Evolutionary conservation across 2,888 invertebrate genomes (phyloP).

Genomic region (Pandemis heparana): DNA sequence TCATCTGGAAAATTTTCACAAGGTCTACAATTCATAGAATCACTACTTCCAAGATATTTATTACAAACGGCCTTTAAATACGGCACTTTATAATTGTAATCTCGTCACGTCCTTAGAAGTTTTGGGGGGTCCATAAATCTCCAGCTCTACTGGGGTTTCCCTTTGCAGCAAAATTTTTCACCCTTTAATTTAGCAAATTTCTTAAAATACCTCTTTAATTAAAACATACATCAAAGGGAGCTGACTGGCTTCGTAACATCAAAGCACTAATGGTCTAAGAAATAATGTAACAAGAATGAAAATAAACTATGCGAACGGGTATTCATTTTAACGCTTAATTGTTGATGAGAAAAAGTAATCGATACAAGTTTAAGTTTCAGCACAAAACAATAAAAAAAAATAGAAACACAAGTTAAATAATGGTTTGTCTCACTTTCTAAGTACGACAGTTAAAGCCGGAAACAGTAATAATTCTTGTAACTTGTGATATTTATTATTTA

Average conservation of each 20-base stretch:
- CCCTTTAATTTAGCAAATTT: constrained; percentile 13
- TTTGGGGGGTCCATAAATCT: constrained; percentile 18
- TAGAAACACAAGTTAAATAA: no score
- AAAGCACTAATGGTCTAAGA: constrained; percentile 9
- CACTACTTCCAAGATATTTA: neutral
- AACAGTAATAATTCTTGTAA: neutral
- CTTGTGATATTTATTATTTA: constrained; percentile 24
- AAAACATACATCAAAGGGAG: constrained; percentile 14
- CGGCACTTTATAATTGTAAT: constrained; percentile 17
- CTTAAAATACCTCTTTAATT: constrained; percentile 6
- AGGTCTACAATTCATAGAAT: no score
- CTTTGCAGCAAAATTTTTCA: constrained; percentile 11
- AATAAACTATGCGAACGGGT: neutral
- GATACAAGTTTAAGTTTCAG: no score
- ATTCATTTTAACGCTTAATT: neutral
- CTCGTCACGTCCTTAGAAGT: constrained; percentile 21
- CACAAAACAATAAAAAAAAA: no score
- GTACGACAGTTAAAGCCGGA: neutral
- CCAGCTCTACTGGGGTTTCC: constrained; percentile 1
- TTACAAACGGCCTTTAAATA: constrained; percentile 3
- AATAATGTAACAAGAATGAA: neutral
- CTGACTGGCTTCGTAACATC: neutral
- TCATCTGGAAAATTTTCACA: no score
- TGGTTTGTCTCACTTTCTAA: no score
- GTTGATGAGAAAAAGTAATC: no score